Percentiles rank a stretch among this genome's conserved stretches.
Conservation (phyloP, 2,113 vertebrate genomes). For the Haliaeetus leucogaster region DNA sequence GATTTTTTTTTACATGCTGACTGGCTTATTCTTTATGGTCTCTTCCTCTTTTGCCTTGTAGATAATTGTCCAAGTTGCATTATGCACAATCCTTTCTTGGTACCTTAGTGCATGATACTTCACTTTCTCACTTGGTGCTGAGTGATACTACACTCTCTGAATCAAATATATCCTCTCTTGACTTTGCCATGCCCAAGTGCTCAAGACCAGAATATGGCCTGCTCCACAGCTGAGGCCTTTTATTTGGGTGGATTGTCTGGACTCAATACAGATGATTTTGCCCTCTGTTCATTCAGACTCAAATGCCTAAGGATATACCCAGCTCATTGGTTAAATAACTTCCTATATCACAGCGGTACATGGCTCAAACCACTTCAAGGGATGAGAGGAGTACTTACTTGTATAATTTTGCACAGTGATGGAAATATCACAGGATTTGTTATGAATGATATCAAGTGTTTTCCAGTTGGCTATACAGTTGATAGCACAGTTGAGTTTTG, state of each 20-base stretch:
- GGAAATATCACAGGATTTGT: slow-evolving; percentile 11
- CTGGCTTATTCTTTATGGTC: background rate
- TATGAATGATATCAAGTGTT: background rate
- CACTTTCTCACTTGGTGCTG: background rate
- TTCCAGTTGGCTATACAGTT: background rate
- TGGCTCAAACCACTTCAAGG: slow-evolving; percentile 12
- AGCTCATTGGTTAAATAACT: background rate
- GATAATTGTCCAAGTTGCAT: background rate
- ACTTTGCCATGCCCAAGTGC: background rate
- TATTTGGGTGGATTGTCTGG: background rate
- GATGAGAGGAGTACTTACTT: background rate
- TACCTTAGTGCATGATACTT: background rate
- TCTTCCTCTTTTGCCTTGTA: background rate
- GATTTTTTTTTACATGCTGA: background rate
- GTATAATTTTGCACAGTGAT: background rate
- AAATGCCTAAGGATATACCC: background rate
- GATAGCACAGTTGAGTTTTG: background rate
- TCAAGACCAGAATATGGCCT: background rate
- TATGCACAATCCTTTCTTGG: background rate
- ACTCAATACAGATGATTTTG: background rate
- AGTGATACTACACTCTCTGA: background rate
- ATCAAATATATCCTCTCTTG: background rate
- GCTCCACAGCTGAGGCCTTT: background rate
- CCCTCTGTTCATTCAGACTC: slow-evolving; percentile 29
- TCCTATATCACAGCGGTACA: background rate